Conservation (phyloP, 2,888 invertebrate genomes). For the Aelia acuminata region DNA sequence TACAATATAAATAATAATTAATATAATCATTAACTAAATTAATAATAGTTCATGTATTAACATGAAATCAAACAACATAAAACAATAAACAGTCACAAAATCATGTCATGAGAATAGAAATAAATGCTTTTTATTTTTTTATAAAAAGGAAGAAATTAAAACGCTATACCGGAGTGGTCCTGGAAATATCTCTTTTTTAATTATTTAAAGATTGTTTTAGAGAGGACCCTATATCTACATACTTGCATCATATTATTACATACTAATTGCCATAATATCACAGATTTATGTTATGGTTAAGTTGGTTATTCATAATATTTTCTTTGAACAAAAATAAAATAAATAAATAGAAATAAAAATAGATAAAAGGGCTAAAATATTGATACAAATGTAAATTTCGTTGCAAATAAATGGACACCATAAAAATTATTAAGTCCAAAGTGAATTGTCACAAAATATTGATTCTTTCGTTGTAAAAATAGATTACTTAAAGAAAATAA, state of each 20-base stretch:
- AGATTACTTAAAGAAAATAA: slow-evolving; percentile 35
- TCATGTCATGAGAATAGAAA: slow-evolving; percentile 54
- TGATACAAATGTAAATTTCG: slow-evolving; percentile 57
- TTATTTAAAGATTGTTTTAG: slow-evolving; percentile 54
- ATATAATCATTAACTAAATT: slow-evolving; percentile 54
- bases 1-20: slow-evolving; percentile 63
- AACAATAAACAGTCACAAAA: slow-evolving; percentile 55
- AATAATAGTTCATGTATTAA: slow-evolving; percentile 57
- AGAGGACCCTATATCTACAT: slow-evolving; percentile 59
- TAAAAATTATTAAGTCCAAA: slow-evolving; percentile 51
- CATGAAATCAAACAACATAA: slow-evolving; percentile 59
- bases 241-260: slow-evolving; percentile 57
- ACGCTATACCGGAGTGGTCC: slow-evolving; percentile 51
- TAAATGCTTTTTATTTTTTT: slow-evolving; percentile 56
- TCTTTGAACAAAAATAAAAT: slow-evolving; percentile 44
- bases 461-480: slow-evolving; percentile 56
- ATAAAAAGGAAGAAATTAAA: slow-evolving; percentile 54
- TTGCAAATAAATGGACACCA: slow-evolving; percentile 55
- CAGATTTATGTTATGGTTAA: slow-evolving; percentile 64
- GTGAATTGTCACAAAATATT: too few relatives aligned
- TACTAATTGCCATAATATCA: slow-evolving; percentile 65
- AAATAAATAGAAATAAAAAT: slow-evolving; percentile 48
- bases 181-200: slow-evolving; percentile 57
- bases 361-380: slow-evolving; percentile 50
- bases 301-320: slow-evolving; percentile 58